These are phyloP conservation scores for Balaeniceps rex DNA, from an alignment of 2,113 vertebrate genomes.

Conservation along the genomic window DNA sequence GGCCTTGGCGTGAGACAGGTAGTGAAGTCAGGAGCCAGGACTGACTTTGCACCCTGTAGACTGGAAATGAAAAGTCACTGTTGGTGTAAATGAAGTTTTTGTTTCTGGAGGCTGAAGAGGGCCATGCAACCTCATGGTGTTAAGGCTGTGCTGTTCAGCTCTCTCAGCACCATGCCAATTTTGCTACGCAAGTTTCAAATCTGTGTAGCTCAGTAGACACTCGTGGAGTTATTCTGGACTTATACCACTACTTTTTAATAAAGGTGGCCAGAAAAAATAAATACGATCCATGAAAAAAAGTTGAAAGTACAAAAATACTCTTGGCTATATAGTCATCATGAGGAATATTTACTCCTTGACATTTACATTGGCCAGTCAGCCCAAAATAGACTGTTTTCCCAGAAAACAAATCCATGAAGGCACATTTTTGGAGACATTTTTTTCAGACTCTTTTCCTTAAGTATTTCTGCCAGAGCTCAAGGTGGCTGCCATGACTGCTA, in stretches of 20 bases:
- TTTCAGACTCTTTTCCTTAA: background rate
- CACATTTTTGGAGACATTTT: background rate
- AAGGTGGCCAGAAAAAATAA: background rate
- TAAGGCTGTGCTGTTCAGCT: background rate
- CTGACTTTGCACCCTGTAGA: background rate
- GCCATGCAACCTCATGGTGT: accelerated
- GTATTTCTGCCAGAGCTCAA: background rate
- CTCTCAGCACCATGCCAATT: background rate
- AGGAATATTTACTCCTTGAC: slow-evolving; percentile 13
- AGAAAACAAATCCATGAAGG: background rate
- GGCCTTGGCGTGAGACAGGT: background rate
- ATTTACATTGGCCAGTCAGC: background rate
- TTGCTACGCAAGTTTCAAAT: background rate
- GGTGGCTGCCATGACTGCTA: background rate
- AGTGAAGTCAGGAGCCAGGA: background rate
- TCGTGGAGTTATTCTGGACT: background rate
- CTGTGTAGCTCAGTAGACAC: background rate
- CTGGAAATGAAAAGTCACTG: background rate
- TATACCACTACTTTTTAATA: background rate
- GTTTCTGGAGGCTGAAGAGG: background rate
- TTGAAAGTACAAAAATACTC: background rate
- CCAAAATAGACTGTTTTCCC: background rate
- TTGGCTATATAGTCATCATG: background rate
- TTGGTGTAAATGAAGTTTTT: background rate
- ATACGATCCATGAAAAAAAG: background rate